These are phyloP conservation scores for Melopsittacus undulatus DNA, from an alignment of 2,797 vertebrate genomes.

Conservation along the genomic window DNA sequence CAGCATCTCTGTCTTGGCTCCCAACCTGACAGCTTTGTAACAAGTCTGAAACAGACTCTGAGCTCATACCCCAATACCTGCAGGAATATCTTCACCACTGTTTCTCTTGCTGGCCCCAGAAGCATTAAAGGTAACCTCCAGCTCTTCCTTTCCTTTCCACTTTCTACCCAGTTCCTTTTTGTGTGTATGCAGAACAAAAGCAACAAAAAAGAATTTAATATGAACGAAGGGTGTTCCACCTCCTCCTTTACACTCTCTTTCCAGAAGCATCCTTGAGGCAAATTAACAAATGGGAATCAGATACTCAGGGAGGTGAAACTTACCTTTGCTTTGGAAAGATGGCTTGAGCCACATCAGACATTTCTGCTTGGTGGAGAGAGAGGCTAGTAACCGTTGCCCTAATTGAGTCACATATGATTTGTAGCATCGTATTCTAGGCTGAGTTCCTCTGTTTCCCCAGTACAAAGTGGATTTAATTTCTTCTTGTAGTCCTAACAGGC, in stretches of 20 bases:
- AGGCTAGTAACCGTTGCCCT: slow-evolving; percentile 24
- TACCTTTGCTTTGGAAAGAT: neutral
- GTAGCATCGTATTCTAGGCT: slow-evolving; percentile 22
- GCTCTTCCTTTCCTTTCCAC: neutral
- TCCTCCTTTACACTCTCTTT: neutral
- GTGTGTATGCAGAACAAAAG: neutral
- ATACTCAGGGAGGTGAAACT: neutral
- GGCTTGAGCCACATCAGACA: slow-evolving; percentile 2
- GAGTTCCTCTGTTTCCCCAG: neutral
- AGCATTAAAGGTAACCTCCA: neutral
- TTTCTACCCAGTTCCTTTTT: neutral
- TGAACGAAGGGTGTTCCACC: neutral
- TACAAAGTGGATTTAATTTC: neutral
- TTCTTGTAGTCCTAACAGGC: neutral
- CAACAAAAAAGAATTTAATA: neutral
- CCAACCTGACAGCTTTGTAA: neutral
- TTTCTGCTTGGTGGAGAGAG: slow-evolving; percentile 65
- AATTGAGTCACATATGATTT: slow-evolving; percentile 54
- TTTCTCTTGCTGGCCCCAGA: neutral
- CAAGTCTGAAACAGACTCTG: neutral
- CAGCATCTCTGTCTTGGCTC: neutral
- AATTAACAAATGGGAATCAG: neutral
- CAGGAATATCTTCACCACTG: neutral
- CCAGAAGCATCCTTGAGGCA: neutral
- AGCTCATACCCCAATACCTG: neutral